phyloP scores from a whole-genome alignment of 2,888 invertebrate species.

The Microctonus hyperodae region DNA sequence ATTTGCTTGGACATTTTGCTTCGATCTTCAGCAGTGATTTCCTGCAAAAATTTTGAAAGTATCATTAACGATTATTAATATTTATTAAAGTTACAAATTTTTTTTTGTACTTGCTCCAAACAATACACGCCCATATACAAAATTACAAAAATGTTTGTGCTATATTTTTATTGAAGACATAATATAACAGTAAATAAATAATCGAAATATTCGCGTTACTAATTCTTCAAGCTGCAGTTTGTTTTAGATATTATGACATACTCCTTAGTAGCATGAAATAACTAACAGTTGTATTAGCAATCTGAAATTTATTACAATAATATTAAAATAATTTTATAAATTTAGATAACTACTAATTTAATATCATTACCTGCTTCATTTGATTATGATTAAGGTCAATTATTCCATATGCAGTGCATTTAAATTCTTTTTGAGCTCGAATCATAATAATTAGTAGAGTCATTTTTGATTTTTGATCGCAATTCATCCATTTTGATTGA shows the following conservation, averaged over 20 bases:
- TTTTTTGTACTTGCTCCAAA: too few relatives aligned
- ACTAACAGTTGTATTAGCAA: constrained; percentile 19
- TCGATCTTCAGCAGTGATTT: too few relatives aligned
- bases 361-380: constrained; percentile 30
- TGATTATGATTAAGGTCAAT: constrained; percentile 34
- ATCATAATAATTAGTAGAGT: constrained; percentile 33
- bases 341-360: neutral
- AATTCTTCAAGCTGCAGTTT: too few relatives aligned
- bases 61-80: too few relatives aligned
- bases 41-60: too few relatives aligned
- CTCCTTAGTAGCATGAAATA: constrained; percentile 15
- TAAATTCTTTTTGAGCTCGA: constrained; percentile 34
- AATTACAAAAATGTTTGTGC: too few relatives aligned
- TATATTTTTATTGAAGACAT: too few relatives aligned
- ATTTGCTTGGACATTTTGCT: too few relatives aligned
- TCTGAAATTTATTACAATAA: constrained; percentile 6
- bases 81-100: too few relatives aligned
- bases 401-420: constrained; percentile 37
- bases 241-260: neutral
- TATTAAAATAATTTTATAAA: neutral
- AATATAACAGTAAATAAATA: too few relatives aligned
- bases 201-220: too few relatives aligned
- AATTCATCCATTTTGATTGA: constrained; percentile 34
- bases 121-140: too few relatives aligned
- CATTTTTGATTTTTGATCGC: constrained; percentile 29